phyloP scores from a whole-genome alignment of 23 tunicate species.

The Ciona savignyi region DNA sequence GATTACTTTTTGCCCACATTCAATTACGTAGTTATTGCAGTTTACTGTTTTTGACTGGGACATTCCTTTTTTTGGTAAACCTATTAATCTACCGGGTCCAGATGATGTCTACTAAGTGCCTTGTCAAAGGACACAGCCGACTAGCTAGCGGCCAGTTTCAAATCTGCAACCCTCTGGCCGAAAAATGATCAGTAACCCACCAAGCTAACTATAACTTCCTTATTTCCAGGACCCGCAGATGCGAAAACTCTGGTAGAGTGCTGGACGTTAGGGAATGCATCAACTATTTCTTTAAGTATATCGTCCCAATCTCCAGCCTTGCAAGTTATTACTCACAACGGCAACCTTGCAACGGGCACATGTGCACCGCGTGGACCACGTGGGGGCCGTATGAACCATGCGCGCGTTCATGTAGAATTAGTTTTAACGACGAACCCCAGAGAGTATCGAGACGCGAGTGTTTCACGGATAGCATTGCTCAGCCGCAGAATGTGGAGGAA shows the following conservation, averaged over 20 bases:
- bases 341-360: not conserved
- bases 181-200: too few species aligned
- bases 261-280: not conserved
- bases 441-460: not conserved
- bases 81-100: too few species aligned
- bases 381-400: not conserved
- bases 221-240: not conserved
- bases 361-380: not conserved
- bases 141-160: too few species aligned
- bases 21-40: too few species aligned
- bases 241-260: not conserved
- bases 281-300: not conserved
- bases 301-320: not conserved
- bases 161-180: too few species aligned
- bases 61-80: too few species aligned
- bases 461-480: not conserved
- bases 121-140: too few species aligned
- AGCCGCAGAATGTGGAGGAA: not conserved
- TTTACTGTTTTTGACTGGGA: too few species aligned
- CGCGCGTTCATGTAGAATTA: not conserved
- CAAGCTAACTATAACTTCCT: too few species aligned
- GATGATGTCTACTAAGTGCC: too few species aligned
- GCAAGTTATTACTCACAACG: not conserved
- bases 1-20: too few species aligned
- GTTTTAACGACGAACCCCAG: not conserved